Conservation (phyloP, 2,888 invertebrate genomes). For the Helobdella robusta region DNA sequence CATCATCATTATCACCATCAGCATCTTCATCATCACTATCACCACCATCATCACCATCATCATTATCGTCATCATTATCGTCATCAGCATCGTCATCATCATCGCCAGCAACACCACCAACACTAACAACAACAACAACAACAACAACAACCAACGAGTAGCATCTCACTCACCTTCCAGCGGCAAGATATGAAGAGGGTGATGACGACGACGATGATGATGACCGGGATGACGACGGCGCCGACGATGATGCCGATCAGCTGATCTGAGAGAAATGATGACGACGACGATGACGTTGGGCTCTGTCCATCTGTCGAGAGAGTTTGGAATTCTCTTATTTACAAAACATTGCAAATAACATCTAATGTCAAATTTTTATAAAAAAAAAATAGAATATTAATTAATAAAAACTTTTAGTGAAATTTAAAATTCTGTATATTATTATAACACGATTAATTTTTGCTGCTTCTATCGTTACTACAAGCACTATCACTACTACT, state of each 20-base stretch:
- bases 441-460: too few species aligned
- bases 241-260: slow-evolving; percentile 48
- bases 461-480: too few species aligned
- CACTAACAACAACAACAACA: background rate
- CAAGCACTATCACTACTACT: too few species aligned
- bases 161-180: slow-evolving; percentile 31
- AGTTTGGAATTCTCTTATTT: background rate
- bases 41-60: background rate
- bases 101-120: background rate
- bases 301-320: background rate
- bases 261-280: slow-evolving; percentile 26
- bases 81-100: too few species aligned
- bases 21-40: slow-evolving; percentile 4
- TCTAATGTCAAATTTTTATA: background rate
- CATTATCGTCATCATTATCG: background rate
- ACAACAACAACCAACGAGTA: background rate
- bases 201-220: slow-evolving; percentile 63
- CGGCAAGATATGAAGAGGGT: slow-evolving; percentile 52
- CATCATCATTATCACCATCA: slow-evolving; percentile 5
- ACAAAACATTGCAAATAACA: background rate
- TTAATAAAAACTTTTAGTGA: too few species aligned
- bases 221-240: slow-evolving; percentile 61
- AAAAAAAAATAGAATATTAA: too few species aligned
- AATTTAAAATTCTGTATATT: too few species aligned
- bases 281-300: background rate